Evolutionary conservation across 2,888 invertebrate species (phyloP), one percentile per base, ranked within the genome.

Genomic region (Deilephila porcellus): DNA sequence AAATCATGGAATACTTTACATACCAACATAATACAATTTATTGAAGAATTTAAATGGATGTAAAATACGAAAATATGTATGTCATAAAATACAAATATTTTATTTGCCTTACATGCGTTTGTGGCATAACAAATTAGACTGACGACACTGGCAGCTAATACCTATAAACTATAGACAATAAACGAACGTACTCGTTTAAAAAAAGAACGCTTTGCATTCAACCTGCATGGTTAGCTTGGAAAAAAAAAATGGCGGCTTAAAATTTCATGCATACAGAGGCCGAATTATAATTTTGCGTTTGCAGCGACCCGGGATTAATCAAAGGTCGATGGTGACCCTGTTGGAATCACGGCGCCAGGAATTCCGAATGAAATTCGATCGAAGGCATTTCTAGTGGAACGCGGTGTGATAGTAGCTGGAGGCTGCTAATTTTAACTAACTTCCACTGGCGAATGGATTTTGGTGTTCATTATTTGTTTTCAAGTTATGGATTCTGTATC

Each of bases 341-440:
- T 80, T 75, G 78, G 62, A 75, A 67, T 67, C 67, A 52, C 45
- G 45, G 14, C 67, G 64, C 14, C 20, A 67, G 78, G 76, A 77
- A 82, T 81, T 79, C 60, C 73, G 77, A 72, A 74, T 76, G 77
- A 71, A 79, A 79, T 77, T 72, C 75, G 73, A 63, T 67, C 67
- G 52, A 67, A 67, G 45, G 67, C 67, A 67, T 67, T 52, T 52
- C 67, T 52, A 4, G 45, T 17, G 52, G 67, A 45, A 52, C 67
- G 67, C 45, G 52, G 17, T 37, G 6, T 11, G 63, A 19, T 4
- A 29, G 34, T 4, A 29, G 34, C 34, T 17, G 64, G 14, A 0
- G 4, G 25, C 17, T 25, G 67, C 25, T 25, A 52, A 52, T 67
- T 52, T 52, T 52, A 25, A 67, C 25, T 17, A 52, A 14, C 20